A percentile compares a stretch with the other conserved stretches of the same genome.
These are phyloP conservation scores for Acrobasis consociella DNA, from an alignment of 2,888 invertebrate species.

Conservation along the genomic window DNA sequence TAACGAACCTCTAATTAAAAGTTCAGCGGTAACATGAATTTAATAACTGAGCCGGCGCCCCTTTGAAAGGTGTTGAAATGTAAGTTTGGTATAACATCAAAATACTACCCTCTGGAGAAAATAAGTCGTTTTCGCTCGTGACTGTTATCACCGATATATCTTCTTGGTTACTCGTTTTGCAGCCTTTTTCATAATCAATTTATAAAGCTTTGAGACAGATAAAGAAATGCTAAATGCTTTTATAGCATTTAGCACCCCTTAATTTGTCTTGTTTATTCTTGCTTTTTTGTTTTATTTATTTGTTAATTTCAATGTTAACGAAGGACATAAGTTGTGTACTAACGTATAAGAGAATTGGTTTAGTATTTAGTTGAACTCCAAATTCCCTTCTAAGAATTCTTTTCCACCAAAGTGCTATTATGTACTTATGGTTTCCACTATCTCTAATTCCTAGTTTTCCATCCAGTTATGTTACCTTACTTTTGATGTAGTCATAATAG, in stretches of 20 bases:
- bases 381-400: too few relatives aligned
- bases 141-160: not conserved
- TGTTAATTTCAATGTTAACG: not conserved
- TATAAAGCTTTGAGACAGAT: slow-evolving; percentile 3
- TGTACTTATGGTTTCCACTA: too few relatives aligned
- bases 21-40: slow-evolving; percentile 45
- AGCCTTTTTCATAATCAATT: slow-evolving; percentile 12
- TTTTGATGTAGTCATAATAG: too few relatives aligned
- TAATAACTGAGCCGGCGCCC: slow-evolving; percentile 39
- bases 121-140: not conserved
- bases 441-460: too few relatives aligned
- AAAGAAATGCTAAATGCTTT: not conserved
- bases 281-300: not conserved
- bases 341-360: too few relatives aligned
- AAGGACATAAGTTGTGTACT: too few relatives aligned
- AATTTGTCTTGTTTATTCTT: too few relatives aligned
- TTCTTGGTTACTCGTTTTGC: too few relatives aligned
- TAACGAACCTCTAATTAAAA: slow-evolving; percentile 53
- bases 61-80: slow-evolving; percentile 27
- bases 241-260: too few relatives aligned
- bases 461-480: too few relatives aligned
- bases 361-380: too few relatives aligned
- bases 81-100: slow-evolving; percentile 12
- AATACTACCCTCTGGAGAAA: slow-evolving; percentile 2
- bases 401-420: too few relatives aligned